phyloP scores from a whole-genome alignment of 2,113 vertebrate genomes.

The human (Homo sapiens) region DNA sequence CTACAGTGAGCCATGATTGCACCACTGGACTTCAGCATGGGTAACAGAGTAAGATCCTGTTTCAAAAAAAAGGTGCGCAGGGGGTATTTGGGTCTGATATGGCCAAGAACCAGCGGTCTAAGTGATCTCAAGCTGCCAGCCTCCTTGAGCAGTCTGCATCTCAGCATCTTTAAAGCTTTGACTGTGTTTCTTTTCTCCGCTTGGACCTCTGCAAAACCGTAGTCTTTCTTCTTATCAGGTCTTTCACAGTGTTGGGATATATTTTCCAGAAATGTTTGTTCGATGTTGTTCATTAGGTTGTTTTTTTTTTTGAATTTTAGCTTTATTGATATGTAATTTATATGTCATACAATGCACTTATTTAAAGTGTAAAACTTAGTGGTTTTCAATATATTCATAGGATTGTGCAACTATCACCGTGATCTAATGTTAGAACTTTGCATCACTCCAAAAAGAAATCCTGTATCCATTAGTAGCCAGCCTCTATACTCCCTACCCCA shows the following conservation, averaged over 20 bases:
- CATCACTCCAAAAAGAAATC: background rate
- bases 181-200: background rate
- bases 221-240: background rate
- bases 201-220: background rate
- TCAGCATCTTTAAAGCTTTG: background rate
- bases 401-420: no score
- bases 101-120: background rate
- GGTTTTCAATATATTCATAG: background rate
- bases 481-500: background rate
- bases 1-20: background rate
- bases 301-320: background rate
- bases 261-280: background rate
- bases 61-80: no score
- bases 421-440: background rate
- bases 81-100: no score
- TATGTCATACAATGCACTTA: background rate
- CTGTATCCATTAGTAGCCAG: no score
- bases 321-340: background rate
- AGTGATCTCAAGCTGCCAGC: background rate
- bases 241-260: background rate
- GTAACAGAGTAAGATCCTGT: no score
- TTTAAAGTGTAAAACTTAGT: background rate
- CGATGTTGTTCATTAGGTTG: no score
- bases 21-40: no score
- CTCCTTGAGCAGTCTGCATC: background rate